Conservation (phyloP, 2,797 vertebrate genomes). For the Tenualosa thibaudeaui region DNA sequence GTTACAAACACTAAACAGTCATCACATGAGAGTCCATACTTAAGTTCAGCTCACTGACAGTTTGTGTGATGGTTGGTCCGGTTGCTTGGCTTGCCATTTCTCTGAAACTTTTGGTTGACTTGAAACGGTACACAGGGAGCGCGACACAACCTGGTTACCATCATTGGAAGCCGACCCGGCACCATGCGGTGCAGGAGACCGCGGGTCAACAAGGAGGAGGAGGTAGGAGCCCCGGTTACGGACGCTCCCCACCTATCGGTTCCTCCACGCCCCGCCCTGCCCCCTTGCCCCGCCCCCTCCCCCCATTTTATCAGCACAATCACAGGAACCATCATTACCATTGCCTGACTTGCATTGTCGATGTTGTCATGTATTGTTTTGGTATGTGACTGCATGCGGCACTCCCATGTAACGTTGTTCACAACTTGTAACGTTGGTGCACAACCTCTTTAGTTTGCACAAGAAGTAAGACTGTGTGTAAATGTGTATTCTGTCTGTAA, state of each 20-base stretch:
- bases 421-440: neutral
- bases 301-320: neutral
- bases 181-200: slow-evolving; percentile 87
- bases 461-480: neutral
- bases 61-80: neutral
- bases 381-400: neutral
- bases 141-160: slow-evolving; percentile 87
- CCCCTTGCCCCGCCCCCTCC: neutral
- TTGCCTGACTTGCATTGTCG: neutral
- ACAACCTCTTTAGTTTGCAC: slow-evolving; percentile 15
- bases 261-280: slow-evolving; percentile 34
- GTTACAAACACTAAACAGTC: neutral
- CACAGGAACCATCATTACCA: neutral
- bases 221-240: slow-evolving; percentile 82
- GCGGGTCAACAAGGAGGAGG: slow-evolving; percentile 93
- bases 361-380: neutral
- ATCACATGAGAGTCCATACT: neutral
- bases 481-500: neutral
- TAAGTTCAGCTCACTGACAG: neutral
- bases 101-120: slow-evolving; percentile 73
- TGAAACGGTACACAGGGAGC: slow-evolving; percentile 94
- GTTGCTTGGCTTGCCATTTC: slow-evolving; percentile 39
- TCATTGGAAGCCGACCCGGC: slow-evolving; percentile 86
- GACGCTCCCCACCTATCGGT: slow-evolving; percentile 41
- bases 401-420: slow-evolving; percentile 27